phyloP scores from a whole-genome alignment of 2,113 vertebrate genomes.

The Zootoca vivipara region DNA sequence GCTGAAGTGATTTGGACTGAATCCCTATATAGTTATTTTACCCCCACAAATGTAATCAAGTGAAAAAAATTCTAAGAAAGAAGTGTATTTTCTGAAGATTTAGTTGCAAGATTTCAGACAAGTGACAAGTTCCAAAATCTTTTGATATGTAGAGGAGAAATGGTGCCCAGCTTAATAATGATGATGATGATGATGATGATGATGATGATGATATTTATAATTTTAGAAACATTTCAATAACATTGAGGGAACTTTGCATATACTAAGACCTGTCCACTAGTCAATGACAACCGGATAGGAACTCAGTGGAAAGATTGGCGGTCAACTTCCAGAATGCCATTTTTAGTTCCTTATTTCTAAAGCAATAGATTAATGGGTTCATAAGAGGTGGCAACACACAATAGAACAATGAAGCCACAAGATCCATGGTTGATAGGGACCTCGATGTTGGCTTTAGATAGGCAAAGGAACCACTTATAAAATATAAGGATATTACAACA shows the following conservation, averaged over 20 bases:
- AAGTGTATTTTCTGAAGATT: too few relatives aligned
- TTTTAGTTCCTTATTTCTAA: not conserved
- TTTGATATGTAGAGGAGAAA: too few relatives aligned
- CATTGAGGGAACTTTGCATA: too few relatives aligned
- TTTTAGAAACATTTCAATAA: too few relatives aligned
- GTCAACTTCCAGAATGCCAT: not conserved
- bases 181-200: fast-evolving
- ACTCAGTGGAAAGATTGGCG: not conserved
- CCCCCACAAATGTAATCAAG: too few relatives aligned
- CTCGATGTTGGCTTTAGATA: not conserved
- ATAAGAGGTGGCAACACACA: not conserved
- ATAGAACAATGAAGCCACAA: not conserved
- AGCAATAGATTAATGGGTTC: not conserved
- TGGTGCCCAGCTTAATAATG: too few relatives aligned
- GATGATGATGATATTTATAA: fast-evolving
- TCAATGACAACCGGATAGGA: not conserved
- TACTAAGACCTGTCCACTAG: not conserved
- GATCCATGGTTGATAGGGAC: not conserved
- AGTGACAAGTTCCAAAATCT: too few relatives aligned
- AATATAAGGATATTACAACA: not conserved
- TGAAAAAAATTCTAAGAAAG: too few relatives aligned
- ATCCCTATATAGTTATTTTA: too few relatives aligned
- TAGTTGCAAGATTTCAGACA: too few relatives aligned
- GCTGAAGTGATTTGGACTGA: too few relatives aligned
- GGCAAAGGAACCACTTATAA: not conserved